phyloP scores from a whole-genome alignment of 2,113 vertebrate genomes.

The Clinocottus analis region DNA sequence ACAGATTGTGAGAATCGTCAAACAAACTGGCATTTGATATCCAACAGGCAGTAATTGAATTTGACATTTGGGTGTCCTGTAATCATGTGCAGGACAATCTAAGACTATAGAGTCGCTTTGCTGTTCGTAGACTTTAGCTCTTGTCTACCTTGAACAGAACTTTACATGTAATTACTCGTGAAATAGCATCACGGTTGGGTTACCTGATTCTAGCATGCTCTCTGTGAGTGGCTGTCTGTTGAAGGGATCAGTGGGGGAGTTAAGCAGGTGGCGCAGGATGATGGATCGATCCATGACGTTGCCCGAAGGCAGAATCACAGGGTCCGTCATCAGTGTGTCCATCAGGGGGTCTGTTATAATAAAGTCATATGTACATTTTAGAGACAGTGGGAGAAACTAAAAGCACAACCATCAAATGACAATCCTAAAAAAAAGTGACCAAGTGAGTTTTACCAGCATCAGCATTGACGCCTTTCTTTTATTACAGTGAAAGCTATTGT shows the following conservation, averaged over 20 bases:
- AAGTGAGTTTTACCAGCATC: neutral
- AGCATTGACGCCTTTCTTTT: neutral
- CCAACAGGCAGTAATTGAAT: neutral
- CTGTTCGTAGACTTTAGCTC: neutral
- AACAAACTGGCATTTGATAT: neutral
- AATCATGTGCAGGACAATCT: neutral
- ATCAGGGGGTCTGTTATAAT: constrained; percentile 91
- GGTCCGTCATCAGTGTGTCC: constrained; percentile 98
- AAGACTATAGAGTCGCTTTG: neutral
- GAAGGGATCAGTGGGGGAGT: constrained; percentile 98
- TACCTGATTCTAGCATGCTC: constrained; percentile 98
- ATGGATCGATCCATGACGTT: constrained; percentile 97
- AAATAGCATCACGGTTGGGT: constrained; percentile 5
- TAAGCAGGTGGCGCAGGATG: constrained; percentile 96
- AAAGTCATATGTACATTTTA: constrained; percentile 3
- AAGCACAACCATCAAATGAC: neutral
- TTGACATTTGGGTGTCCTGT: neutral
- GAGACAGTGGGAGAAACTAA: neutral
- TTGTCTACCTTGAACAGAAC: neutral
- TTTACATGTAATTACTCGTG: neutral
- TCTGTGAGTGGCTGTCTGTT: constrained; percentile 96
- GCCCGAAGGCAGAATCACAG: constrained; percentile 94
- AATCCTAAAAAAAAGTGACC: neutral
- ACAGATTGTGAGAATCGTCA: constrained; percentile 11
- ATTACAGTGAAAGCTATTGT: neutral